These are phyloP conservation scores for Lottia gigantea DNA, from an alignment of 2,888 invertebrate genomes.

Conservation along the genomic window DNA sequence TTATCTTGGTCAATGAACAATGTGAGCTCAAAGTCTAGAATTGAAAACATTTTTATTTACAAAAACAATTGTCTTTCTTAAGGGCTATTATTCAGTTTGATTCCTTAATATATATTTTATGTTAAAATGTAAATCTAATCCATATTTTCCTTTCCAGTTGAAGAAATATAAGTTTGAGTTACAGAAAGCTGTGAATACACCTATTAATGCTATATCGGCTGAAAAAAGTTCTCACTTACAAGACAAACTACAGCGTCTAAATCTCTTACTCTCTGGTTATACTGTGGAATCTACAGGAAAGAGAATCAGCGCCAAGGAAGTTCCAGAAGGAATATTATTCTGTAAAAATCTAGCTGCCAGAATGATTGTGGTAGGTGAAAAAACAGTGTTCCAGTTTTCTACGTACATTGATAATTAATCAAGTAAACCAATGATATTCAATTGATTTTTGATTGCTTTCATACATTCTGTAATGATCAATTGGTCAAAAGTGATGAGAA, in stretches of 20 bases:
- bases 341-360: slow-evolving; percentile 78
- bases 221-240: slow-evolving; percentile 78
- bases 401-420: no score
- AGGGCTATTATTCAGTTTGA: background rate
- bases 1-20: no score
- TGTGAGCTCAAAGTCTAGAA: no score
- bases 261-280: slow-evolving; percentile 79
- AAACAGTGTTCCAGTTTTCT: no score
- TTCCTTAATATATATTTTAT: background rate
- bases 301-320: slow-evolving; percentile 75
- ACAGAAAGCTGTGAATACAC: slow-evolving; percentile 85
- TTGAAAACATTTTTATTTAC: no score
- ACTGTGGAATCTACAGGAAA: slow-evolving; percentile 74
- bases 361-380: slow-evolving; percentile 78
- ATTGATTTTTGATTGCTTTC: no score
- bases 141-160: slow-evolving; percentile 41
- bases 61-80: no score
- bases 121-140: background rate
- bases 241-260: slow-evolving; percentile 82
- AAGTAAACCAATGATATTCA: no score
- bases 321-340: slow-evolving; percentile 79
- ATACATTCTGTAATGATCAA: no score
- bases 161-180: slow-evolving; percentile 84
- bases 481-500: no score
- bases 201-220: slow-evolving; percentile 87